A percentile compares a stretch with the other conserved stretches of the same genome.
These are phyloP conservation scores for Corythornis cristatus DNA, from an alignment of 2,113 vertebrate species.

Conservation along the genomic window DNA sequence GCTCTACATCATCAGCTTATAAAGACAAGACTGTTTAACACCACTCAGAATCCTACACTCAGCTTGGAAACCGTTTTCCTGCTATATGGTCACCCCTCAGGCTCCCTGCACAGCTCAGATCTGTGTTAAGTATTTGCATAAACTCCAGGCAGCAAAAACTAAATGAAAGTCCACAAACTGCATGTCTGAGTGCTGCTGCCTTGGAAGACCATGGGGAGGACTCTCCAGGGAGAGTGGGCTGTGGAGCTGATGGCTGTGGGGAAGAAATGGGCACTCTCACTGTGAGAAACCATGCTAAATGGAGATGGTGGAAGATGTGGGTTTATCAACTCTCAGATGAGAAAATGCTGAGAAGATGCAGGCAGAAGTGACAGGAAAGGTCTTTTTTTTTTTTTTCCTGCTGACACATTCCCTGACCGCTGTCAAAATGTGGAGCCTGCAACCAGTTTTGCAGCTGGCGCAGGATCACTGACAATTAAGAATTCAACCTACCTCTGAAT, in stretches of 20 bases:
- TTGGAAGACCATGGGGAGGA: fast-evolving
- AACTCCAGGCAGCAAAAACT: neutral
- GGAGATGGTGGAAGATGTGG: too few relatives aligned
- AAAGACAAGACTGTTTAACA: neutral
- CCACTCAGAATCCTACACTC: neutral
- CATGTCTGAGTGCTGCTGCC: neutral
- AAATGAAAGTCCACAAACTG: neutral
- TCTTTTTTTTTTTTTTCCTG: slow-evolving; percentile 18
- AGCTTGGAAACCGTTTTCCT: neutral
- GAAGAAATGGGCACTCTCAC: neutral
- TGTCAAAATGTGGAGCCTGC: slow-evolving; percentile 29
- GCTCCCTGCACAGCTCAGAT: neutral
- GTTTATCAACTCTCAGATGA: neutral
- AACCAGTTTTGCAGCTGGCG: slow-evolving; percentile 34
- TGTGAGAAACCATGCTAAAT: neutral
- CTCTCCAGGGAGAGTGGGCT: too few relatives aligned
- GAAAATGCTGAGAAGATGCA: slow-evolving; percentile 33
- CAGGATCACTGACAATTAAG: slow-evolving; percentile 45
- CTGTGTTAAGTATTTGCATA: neutral
- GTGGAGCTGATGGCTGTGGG: neutral
- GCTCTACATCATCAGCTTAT: neutral
- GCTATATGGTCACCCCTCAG: neutral
- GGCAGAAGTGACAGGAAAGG: slow-evolving; percentile 55
- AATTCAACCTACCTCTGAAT: slow-evolving; percentile 51
- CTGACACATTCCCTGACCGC: slow-evolving; percentile 11